Percentiles rank a stretch among this genome's conserved stretches.
phyloP scores from a whole-genome alignment of 2,888 invertebrate species.

The Tenthredo notha region DNA sequence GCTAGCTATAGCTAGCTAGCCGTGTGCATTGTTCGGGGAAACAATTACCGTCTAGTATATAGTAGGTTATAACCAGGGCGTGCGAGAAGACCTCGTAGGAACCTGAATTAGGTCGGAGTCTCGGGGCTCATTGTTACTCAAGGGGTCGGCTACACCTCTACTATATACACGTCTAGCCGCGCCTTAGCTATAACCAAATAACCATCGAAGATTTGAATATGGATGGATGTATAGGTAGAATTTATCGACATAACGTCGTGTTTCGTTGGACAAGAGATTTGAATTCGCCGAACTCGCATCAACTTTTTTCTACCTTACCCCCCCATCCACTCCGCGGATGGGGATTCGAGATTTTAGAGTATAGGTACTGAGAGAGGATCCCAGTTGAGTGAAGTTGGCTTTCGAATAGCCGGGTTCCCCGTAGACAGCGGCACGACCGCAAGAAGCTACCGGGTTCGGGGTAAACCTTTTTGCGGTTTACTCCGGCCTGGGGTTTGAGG shows the following conservation, averaged over 20 bases:
- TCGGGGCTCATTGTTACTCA: constrained; percentile 45
- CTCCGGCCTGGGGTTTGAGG: background rate
- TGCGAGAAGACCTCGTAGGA: constrained; percentile 44
- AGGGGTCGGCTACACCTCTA: constrained; percentile 35
- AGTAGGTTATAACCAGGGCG: constrained; percentile 42
- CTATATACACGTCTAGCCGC: background rate
- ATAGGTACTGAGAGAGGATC: background rate
- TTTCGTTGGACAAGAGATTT: background rate
- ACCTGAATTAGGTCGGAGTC: constrained; percentile 48
- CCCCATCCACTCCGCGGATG: background rate
- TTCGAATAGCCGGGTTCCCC: background rate
- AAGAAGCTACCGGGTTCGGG: constrained; percentile 42
- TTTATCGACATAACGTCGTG: background rate
- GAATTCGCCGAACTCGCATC: no score
- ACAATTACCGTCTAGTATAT: constrained; percentile 44
- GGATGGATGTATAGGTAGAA: background rate
- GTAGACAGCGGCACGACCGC: constrained; percentile 35
- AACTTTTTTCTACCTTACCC: background rate
- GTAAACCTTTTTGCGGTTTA: constrained; percentile 44
- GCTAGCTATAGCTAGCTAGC: no score
- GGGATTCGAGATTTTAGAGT: background rate
- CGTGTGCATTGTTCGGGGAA: constrained; percentile 43
- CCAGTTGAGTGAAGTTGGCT: constrained; percentile 33
- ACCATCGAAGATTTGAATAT: background rate
- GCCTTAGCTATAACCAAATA: background rate